Percentiles rank a stretch among this genome's conserved stretches.
Conservation (phyloP, 2,888 invertebrate species). For the Ditula angustiorana region DNA sequence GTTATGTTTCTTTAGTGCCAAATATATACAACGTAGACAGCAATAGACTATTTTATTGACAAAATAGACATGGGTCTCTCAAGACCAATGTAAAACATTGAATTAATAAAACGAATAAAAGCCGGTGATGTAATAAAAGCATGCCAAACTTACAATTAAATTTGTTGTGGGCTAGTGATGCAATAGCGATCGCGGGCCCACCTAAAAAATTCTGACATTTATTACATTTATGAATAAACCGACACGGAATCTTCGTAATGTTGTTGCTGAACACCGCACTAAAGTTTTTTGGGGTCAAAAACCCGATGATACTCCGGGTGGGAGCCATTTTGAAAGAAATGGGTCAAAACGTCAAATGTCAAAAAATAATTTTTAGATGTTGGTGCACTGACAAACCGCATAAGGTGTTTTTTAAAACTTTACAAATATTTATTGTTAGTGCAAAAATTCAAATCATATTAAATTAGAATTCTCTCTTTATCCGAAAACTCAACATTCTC, state of each 20-base stretch:
- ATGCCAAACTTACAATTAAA: slow-evolving; percentile 78
- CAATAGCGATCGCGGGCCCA: slow-evolving; percentile 62
- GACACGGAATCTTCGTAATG: slow-evolving; percentile 77
- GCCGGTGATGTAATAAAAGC: slow-evolving; percentile 82
- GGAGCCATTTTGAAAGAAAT: slow-evolving; percentile 84
- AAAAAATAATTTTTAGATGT: slow-evolving; percentile 9
- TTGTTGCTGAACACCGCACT: slow-evolving; percentile 80
- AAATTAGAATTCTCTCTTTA: too few relatives aligned
- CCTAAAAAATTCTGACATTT: slow-evolving; percentile 72
- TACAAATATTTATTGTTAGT: too few relatives aligned
- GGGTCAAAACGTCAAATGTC: slow-evolving; percentile 40
- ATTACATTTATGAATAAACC: slow-evolving; percentile 82
- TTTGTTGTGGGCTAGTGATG: slow-evolving; percentile 69
- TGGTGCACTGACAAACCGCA: background rate
- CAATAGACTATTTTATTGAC: background rate
- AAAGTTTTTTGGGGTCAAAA: slow-evolving; percentile 85
- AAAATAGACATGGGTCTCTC: background rate
- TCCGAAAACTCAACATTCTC: too few relatives aligned
- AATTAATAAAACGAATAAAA: slow-evolving; percentile 47
- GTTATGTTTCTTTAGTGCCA: slow-evolving; percentile 56
- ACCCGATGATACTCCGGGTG: slow-evolving; percentile 85
- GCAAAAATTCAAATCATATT: too few relatives aligned
- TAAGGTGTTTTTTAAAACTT: background rate
- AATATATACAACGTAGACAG: background rate
- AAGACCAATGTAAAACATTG: background rate